A percentile compares a stretch with the other conserved stretches of the same genome.
phyloP scores from a whole-genome alignment of 2,113 vertebrate species.

The Rhinolophus ferrumequinum region DNA sequence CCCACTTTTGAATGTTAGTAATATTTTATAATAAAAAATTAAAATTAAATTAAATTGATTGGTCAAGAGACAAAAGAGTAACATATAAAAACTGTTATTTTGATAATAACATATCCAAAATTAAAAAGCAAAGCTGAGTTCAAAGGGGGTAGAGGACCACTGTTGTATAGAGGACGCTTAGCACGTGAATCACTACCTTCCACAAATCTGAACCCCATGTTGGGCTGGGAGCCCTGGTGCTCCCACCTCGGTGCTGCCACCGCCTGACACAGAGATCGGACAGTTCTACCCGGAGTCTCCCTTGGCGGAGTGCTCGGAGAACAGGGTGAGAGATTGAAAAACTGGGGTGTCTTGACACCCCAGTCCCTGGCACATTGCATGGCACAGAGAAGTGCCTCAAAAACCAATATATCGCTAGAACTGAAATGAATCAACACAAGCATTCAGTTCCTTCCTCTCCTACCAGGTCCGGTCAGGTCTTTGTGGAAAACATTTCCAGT shows the following conservation, averaged over 20 bases:
- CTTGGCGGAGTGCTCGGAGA: accelerated
- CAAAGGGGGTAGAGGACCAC: accelerated
- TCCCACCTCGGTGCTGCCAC: neutral
- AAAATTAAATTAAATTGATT: neutral
- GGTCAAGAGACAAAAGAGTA: neutral
- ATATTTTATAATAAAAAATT: neutral
- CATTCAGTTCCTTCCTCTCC: neutral
- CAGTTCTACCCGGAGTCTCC: accelerated
- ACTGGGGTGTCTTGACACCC: neutral
- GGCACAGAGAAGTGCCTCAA: too few species aligned
- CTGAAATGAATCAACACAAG: neutral
- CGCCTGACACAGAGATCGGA: neutral
- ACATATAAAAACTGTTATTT: too few species aligned
- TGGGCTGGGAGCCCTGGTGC: accelerated
- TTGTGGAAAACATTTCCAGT: neutral
- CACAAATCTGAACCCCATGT: accelerated
- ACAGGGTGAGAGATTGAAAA: too few species aligned
- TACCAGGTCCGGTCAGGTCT: neutral
- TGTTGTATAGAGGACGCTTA: accelerated
- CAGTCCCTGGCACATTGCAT: accelerated
- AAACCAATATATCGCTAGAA: neutral
- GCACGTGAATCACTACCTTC: accelerated
- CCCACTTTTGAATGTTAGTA: neutral
- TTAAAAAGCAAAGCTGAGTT: neutral
- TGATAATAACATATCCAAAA: too few species aligned